Evolutionary conservation across 2,113 vertebrate genomes (phyloP).

Genomic region (Perognathus longimembris): DNA sequence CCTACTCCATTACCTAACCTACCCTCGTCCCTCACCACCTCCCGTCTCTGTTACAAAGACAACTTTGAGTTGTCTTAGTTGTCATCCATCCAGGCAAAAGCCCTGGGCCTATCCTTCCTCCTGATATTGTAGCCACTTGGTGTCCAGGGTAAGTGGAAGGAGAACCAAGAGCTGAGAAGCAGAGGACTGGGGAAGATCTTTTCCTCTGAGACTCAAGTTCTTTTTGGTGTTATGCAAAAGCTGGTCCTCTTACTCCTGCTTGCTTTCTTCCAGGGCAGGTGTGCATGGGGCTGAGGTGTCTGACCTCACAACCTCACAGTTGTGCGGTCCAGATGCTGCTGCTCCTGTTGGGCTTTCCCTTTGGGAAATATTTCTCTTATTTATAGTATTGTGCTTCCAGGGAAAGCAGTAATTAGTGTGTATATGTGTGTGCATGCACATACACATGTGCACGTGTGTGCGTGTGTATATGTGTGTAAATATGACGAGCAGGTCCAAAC

Average conservation of each 20-base stretch:
- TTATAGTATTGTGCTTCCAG: slow-evolving; percentile 74
- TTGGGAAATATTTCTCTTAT: slow-evolving; percentile 62
- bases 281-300: not conserved
- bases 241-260: slow-evolving; percentile 29
- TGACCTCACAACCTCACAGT: no score
- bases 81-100: not conserved
- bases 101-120: not conserved
- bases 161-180: slow-evolving; percentile 3
- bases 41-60: not conserved
- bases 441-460: not conserved
- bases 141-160: slow-evolving; percentile 56
- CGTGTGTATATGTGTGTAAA: not conserved
- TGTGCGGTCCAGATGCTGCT: slow-evolving; percentile 38
- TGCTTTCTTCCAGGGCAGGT: slow-evolving; percentile 38
- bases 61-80: not conserved
- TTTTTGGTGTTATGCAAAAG: slow-evolving; percentile 31
- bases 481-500: slow-evolving; percentile 44
- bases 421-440: not conserved
- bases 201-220: not conserved
- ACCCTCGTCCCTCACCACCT: not conserved
- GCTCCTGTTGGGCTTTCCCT: slow-evolving; percentile 47
- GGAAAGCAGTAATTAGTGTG: slow-evolving; percentile 49
- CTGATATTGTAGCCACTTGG: slow-evolving; percentile 5
- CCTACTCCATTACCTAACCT: not conserved
- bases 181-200: not conserved